phyloP scores from a whole-genome alignment of 2,113 vertebrate genomes.

The Micronycteris hirsuta region DNA sequence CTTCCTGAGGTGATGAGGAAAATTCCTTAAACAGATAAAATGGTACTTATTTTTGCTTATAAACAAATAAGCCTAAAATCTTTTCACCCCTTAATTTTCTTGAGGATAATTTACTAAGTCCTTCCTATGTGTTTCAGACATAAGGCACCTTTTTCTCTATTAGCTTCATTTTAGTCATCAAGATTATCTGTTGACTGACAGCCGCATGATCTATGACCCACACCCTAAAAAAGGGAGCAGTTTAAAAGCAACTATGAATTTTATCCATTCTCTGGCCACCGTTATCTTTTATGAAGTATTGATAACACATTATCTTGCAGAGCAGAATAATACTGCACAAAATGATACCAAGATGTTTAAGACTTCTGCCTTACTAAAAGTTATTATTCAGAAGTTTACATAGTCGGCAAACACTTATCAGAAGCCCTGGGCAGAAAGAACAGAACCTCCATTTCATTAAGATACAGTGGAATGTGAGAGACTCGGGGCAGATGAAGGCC shows the following conservation, averaged over 20 bases:
- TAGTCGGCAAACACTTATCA: slow-evolving; percentile 85
- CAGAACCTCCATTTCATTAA: slow-evolving; percentile 85
- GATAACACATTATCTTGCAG: slow-evolving; percentile 83
- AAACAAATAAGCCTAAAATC: slow-evolving; percentile 25
- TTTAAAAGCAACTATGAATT: slow-evolving; percentile 72
- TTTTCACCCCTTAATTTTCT: slow-evolving; percentile 26
- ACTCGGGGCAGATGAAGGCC: slow-evolving; percentile 79
- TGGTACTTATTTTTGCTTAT: not conserved
- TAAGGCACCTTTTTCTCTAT: slow-evolving; percentile 48
- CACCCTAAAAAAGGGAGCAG: slow-evolving; percentile 65
- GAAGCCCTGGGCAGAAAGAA: slow-evolving; percentile 84
- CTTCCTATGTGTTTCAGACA: slow-evolving; percentile 44
- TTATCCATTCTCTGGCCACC: slow-evolving; percentile 75
- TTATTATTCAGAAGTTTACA: slow-evolving; percentile 86
- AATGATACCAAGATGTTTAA: slow-evolving; percentile 81
- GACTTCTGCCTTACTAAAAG: slow-evolving; percentile 77
- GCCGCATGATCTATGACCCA: slow-evolving; percentile 76
- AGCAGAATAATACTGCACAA: slow-evolving; percentile 82
- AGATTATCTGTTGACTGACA: slow-evolving; percentile 80
- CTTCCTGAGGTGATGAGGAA: not conserved
- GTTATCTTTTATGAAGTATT: slow-evolving; percentile 79
- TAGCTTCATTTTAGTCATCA: slow-evolving; percentile 77
- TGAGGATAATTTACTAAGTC: slow-evolving; percentile 43
- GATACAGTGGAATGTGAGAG: slow-evolving; percentile 82
- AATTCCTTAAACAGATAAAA: slow-evolving; percentile 8